Conservation (phyloP, 2,888 invertebrate genomes). For the Hydropsyche betteni region DNA sequence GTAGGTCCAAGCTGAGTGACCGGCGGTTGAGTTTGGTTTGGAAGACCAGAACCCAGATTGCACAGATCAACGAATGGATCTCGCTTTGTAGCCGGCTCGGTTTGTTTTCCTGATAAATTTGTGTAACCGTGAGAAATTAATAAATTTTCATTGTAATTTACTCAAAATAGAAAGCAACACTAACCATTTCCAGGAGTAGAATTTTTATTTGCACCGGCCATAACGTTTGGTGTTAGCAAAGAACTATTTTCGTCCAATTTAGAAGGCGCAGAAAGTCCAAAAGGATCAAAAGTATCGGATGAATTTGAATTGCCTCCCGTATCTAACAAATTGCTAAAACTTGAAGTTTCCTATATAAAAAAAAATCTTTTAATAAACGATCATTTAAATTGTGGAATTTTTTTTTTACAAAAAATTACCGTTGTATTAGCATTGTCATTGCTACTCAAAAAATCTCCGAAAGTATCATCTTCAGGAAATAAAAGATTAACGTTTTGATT, state of each 20-base stretch:
- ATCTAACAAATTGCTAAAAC: conserved; percentile 54
- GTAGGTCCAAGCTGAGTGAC: conserved; percentile 21
- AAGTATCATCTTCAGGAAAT: conserved; percentile 60
- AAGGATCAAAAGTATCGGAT: conserved; percentile 71
- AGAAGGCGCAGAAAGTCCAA: conserved; percentile 66
- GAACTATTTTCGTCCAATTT: conserved; percentile 58
- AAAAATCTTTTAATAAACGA: not conserved
- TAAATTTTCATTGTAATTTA: not conserved
- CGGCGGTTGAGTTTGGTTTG: conserved; percentile 8
- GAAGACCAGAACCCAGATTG: conserved; percentile 54
- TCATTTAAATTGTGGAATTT: not conserved
- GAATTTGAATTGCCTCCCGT: conserved; percentile 18
- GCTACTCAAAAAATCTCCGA: conserved; percentile 62
- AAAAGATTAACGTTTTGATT: conserved; percentile 70
- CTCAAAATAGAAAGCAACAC: not conserved
- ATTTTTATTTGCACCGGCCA: conserved; percentile 40
- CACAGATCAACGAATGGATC: conserved; percentile 83
- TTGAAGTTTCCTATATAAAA: conserved; percentile 54
- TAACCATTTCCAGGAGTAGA: conserved; percentile 15
- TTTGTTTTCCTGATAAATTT: conserved; percentile 56
- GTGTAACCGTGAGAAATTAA: too few species aligned
- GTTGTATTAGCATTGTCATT: conserved; percentile 32
- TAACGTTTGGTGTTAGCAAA: conserved; percentile 58
- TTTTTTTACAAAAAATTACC: not conserved
- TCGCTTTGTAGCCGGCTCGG: conserved; percentile 61